These are phyloP conservation scores for Ptychochromis oligacanthus DNA, from an alignment of 2,113 vertebrate species.

Conservation along the genomic window DNA sequence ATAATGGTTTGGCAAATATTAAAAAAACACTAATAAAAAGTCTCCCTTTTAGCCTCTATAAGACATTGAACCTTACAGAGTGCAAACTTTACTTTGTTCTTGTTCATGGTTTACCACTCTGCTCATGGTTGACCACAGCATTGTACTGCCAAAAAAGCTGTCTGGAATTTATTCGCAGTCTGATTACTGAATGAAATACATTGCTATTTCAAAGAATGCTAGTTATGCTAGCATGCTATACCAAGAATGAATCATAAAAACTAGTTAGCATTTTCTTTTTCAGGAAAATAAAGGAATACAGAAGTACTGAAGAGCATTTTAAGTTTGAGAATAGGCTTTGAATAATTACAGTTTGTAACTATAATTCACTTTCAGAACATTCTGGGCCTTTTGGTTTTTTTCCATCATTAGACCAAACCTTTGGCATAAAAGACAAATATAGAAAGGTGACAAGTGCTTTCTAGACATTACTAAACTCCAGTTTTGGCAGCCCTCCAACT, in stretches of 20 bases:
- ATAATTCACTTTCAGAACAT: not conserved
- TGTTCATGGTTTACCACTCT: slow-evolving; percentile 29
- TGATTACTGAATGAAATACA: slow-evolving; percentile 28
- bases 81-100: slow-evolving; percentile 41
- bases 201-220: slow-evolving; percentile 11
- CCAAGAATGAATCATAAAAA: not conserved
- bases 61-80: not conserved
- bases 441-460: slow-evolving; percentile 57
- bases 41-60: not conserved
- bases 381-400: not conserved
- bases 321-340: not conserved
- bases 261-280: not conserved
- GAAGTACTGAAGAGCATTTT: not conserved
- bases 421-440: slow-evolving; percentile 11
- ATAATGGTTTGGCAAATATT: not conserved
- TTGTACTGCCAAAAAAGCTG: slow-evolving; percentile 32
- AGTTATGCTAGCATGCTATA: not conserved
- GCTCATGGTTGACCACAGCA: slow-evolving; percentile 37
- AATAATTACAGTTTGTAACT: not conserved
- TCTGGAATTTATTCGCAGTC: slow-evolving; percentile 38
- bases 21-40: slow-evolving; percentile 13
- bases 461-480: slow-evolving; percentile 31
- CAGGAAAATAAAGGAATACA: not conserved
- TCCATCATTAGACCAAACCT: not conserved
- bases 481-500: slow-evolving; percentile 24